Conservation (phyloP, 2,888 invertebrate genomes). For the Phortica okadai region DNA sequence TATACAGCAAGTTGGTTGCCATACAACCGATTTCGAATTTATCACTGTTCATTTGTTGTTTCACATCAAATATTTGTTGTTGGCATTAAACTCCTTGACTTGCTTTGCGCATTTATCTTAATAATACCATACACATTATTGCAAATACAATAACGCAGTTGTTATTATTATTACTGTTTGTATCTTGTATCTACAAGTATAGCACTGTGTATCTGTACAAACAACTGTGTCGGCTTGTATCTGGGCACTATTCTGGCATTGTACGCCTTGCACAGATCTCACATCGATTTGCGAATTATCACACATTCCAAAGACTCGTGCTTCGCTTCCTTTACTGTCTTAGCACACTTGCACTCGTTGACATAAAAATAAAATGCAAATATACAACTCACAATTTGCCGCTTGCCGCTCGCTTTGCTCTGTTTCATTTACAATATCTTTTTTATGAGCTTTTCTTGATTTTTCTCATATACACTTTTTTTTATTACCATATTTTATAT, state of each 20-base stretch:
- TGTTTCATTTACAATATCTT: slow-evolving; percentile 53
- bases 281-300: slow-evolving; percentile 57
- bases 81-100: slow-evolving; percentile 54
- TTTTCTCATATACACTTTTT: background rate
- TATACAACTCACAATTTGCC: slow-evolving; percentile 5
- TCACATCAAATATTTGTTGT: slow-evolving; percentile 57
- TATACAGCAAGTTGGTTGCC: slow-evolving; percentile 25
- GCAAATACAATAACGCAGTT: slow-evolving; percentile 50
- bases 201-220: background rate
- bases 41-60: slow-evolving; percentile 57
- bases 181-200: background rate
- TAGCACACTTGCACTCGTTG: slow-evolving; percentile 20
- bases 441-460: background rate
- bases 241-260: background rate
- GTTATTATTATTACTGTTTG: background rate
- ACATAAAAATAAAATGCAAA: background rate
- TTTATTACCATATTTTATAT: background rate
- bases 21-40: slow-evolving; percentile 39
- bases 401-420: slow-evolving; percentile 52
- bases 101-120: slow-evolving; percentile 57
- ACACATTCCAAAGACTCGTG: slow-evolving; percentile 24
- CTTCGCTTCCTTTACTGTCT: background rate
- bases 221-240: slow-evolving; percentile 7
- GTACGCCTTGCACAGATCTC: slow-evolving; percentile 6
- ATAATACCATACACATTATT: slow-evolving; percentile 52